phyloP scores from a whole-genome alignment of 2,797 vertebrate species.

The Sebastes taczanowskii region DNA sequence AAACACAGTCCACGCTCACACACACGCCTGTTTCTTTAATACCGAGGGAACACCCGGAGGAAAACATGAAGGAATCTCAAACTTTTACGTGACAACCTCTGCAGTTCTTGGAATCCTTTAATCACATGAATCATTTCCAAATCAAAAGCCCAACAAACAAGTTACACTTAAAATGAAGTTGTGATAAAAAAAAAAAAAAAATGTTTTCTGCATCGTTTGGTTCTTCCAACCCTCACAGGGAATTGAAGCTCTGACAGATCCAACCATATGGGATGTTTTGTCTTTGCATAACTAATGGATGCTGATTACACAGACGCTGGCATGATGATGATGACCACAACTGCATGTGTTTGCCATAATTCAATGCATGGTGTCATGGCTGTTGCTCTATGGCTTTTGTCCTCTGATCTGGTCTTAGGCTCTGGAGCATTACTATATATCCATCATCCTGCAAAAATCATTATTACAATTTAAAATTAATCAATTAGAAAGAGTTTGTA shows the following conservation, averaged over 20 bases:
- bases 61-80: conserved; percentile 34
- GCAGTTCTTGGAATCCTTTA: conserved; percentile 39
- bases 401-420: conserved; percentile 3
- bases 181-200: neutral
- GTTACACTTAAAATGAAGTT: conserved; percentile 2
- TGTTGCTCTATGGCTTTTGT: conserved; percentile 32
- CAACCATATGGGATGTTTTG: neutral
- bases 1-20: conserved; percentile 31
- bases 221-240: neutral
- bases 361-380: conserved; percentile 42
- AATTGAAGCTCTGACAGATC: conserved; percentile 4
- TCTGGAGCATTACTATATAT: conserved; percentile 12
- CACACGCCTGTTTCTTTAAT: conserved; percentile 12
- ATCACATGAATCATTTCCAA: conserved; percentile 30
- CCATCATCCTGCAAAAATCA: conserved; percentile 2
- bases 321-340: conserved; percentile 42
- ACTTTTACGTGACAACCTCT: conserved; percentile 61
- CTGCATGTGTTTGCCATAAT: conserved; percentile 45
- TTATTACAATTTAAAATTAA: neutral
- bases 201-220: conserved; percentile 1
- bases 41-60: conserved; percentile 28
- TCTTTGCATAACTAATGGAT: conserved; percentile 21
- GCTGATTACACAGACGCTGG: conserved; percentile 68
- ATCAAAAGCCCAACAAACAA: conserved; percentile 41
- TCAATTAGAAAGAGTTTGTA: neutral